phyloP scores from a whole-genome alignment of 2,888 invertebrate genomes.

The Protula sp. region DNA sequence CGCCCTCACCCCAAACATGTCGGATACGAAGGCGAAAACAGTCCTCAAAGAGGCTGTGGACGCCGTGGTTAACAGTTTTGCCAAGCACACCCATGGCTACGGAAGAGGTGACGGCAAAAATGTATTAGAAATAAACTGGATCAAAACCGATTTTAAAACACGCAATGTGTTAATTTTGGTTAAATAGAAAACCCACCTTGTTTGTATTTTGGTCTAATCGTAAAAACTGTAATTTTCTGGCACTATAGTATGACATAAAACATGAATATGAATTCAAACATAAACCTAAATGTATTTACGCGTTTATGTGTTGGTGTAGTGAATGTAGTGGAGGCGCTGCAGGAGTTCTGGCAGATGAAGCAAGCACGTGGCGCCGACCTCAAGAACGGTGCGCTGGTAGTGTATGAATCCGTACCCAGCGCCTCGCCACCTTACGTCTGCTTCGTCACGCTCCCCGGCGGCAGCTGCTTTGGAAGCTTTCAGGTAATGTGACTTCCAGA shows the following conservation, averaged over 20 bases:
- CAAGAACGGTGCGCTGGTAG: slow-evolving; percentile 81
- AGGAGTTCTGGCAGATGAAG: slow-evolving; percentile 98
- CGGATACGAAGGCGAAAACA: slow-evolving; percentile 25
- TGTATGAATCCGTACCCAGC: slow-evolving; percentile 89
- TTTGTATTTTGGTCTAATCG: no score
- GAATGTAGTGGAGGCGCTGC: slow-evolving; percentile 90
- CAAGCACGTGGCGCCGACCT: slow-evolving; percentile 78
- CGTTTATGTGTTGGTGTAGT: no score
- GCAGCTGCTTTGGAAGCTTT: slow-evolving; percentile 92
- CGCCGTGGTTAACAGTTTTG: slow-evolving; percentile 69
- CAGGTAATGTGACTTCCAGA: slow-evolving; percentile 68
- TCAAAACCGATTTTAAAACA: not conserved
- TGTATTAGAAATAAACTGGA: not conserved
- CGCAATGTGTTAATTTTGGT: no score
- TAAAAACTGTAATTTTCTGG: no score
- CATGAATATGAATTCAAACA: no score
- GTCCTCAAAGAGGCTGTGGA: slow-evolving; percentile 67
- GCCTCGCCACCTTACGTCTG: slow-evolving; percentile 88
- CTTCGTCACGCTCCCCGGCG: slow-evolving; percentile 86
- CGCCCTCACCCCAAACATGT: slow-evolving; percentile 3
- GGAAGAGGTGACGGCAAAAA: slow-evolving; percentile 62
- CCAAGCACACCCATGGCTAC: slow-evolving; percentile 68
- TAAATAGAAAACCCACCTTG: no score
- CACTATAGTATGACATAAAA: no score
- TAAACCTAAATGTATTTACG: no score